These are phyloP conservation scores for Agonopterix alstromeriana DNA, from an alignment of 2,888 invertebrate genomes.

Conservation along the genomic window DNA sequence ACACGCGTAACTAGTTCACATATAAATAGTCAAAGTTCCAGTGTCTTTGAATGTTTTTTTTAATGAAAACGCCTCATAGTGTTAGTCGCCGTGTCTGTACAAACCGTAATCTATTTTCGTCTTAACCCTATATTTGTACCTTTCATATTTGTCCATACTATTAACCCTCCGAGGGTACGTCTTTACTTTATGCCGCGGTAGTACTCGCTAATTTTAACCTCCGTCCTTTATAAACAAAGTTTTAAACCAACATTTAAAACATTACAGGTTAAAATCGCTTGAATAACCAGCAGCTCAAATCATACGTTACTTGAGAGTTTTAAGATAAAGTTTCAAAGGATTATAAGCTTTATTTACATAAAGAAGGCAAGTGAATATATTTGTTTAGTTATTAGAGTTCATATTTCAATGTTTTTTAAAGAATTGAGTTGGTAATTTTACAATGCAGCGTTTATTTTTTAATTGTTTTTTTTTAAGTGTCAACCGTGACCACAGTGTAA, in stretches of 20 bases:
- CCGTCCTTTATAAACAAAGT: slow-evolving; percentile 58
- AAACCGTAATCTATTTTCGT: no score
- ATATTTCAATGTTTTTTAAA: slow-evolving; percentile 48
- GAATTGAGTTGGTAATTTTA: slow-evolving; percentile 34
- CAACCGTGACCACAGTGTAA: no score
- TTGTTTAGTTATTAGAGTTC: slow-evolving; percentile 46
- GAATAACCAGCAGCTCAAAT: not conserved
- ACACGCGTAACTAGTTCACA: no score
- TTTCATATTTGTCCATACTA: slow-evolving; percentile 30
- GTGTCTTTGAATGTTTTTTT: no score
- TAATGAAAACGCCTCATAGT: no score
- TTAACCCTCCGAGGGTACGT: slow-evolving; percentile 32
- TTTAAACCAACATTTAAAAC: slow-evolving; percentile 53
- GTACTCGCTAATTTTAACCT: slow-evolving; percentile 60
- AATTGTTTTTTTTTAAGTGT: not conserved
- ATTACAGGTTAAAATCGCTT: slow-evolving; percentile 29
- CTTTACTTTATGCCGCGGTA: slow-evolving; percentile 57
- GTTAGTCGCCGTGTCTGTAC: no score
- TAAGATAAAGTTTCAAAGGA: slow-evolving; percentile 13
- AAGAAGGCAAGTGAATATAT: slow-evolving; percentile 40
- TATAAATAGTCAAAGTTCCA: no score
- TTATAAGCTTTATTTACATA: slow-evolving; percentile 21
- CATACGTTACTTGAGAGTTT: not conserved
- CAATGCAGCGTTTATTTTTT: slow-evolving; percentile 7
- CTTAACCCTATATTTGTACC: no score